These are phyloP conservation scores for Syngnathus rostellatus DNA, from an alignment of 2,797 vertebrate genomes.

Conservation along the genomic window DNA sequence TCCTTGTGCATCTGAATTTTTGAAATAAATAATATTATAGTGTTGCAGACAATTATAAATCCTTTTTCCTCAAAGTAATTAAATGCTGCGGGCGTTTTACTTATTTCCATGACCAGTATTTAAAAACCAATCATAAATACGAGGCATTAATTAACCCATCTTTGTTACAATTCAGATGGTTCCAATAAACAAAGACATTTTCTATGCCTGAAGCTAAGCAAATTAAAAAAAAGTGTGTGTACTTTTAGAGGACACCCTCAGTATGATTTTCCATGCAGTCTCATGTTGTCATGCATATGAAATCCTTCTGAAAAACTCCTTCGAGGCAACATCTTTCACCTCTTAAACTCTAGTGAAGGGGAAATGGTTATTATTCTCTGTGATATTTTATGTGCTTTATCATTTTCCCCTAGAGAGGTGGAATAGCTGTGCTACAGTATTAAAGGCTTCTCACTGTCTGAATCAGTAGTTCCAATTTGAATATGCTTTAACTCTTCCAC, in stretches of 20 bases:
- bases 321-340: conserved; percentile 53
- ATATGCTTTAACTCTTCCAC: conserved; percentile 37
- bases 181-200: conserved; percentile 19
- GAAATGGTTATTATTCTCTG: conserved; percentile 54
- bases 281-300: conserved; percentile 61
- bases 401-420: conserved; percentile 53
- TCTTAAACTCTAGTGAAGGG: conserved; percentile 45
- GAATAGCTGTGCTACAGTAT: conserved; percentile 30
- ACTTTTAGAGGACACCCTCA: conserved; percentile 40
- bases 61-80: conserved; percentile 1
- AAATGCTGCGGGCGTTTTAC: conserved; percentile 7
- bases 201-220: conserved; percentile 7
- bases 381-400: conserved; percentile 62
- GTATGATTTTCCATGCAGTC: conserved; percentile 27
- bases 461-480: conserved; percentile 31
- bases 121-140: conserved; percentile 32
- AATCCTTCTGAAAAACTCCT: conserved; percentile 46
- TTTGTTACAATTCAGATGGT: conserved; percentile 14
- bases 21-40: neutral
- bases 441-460: conserved; percentile 36
- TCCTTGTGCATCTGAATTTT: neutral
- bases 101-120: conserved; percentile 33
- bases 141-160: conserved; percentile 36
- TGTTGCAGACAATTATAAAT: neutral
- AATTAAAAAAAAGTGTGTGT: conserved; percentile 11